Percentiles rank a stretch among this genome's conserved stretches.
phyloP scores from a whole-genome alignment of 2,797 vertebrate genomes.

The Oreochromis mossambicus region DNA sequence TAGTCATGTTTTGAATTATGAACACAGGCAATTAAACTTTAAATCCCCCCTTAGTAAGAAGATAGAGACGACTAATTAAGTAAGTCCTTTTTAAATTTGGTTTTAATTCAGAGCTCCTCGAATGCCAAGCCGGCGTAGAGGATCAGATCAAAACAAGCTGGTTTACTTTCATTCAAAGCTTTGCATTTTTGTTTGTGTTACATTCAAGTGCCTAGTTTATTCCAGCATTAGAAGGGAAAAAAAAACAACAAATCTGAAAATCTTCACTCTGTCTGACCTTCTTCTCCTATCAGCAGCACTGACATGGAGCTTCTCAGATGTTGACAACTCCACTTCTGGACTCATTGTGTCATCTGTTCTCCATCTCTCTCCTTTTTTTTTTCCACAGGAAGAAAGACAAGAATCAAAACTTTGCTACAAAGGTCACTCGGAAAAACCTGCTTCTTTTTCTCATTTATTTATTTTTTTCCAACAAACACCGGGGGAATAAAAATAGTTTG shows the following conservation, averaged over 20 bases:
- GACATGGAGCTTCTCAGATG: slow-evolving; percentile 33
- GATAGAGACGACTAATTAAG: slow-evolving; percentile 43
- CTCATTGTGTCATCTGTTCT: slow-evolving; percentile 56
- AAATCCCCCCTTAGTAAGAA: slow-evolving; percentile 44
- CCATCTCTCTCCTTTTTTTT: not conserved
- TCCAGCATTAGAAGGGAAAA: not conserved
- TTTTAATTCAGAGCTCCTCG: slow-evolving; percentile 36
- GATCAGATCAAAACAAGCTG: slow-evolving; percentile 12
- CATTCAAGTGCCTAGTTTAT: not conserved
- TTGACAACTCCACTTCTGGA: slow-evolving; percentile 50
- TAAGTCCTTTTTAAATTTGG: slow-evolving; percentile 7
- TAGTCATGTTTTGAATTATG: slow-evolving; percentile 54
- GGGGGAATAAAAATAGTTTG: slow-evolving; percentile 62
- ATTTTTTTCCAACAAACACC: slow-evolving; percentile 40
- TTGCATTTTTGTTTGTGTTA: not conserved
- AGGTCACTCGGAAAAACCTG: slow-evolving; percentile 40
- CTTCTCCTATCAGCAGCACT: slow-evolving; percentile 23
- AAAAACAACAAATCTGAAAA: slow-evolving; percentile 14
- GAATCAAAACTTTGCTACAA: slow-evolving; percentile 1
- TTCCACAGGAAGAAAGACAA: not conserved
- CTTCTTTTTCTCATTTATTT: not conserved
- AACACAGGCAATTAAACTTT: slow-evolving; percentile 59
- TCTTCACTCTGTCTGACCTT: slow-evolving; percentile 26
- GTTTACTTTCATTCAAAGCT: slow-evolving; percentile 6
- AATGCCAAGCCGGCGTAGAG: not conserved